Evolutionary conservation across 2,797 vertebrate species (phyloP).

Genomic region (Karalla daura): DNA sequence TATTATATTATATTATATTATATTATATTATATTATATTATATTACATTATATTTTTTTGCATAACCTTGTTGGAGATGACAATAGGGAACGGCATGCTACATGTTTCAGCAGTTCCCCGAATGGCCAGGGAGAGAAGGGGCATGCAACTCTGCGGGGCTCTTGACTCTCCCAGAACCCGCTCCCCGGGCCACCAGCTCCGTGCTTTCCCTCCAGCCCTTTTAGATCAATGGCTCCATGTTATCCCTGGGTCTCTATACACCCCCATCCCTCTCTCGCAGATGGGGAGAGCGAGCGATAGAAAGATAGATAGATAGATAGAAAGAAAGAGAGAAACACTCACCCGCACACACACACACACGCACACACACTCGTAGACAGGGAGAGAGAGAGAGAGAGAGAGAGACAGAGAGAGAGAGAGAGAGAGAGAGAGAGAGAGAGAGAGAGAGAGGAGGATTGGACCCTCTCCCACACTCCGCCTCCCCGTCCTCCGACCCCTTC

Average conservation of each 20-base stretch:
- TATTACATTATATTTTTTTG: not conserved
- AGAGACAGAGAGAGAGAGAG: slow-evolving; percentile 34
- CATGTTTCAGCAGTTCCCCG: slow-evolving; percentile 9
- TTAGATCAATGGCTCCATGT: slow-evolving; percentile 59
- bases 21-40: too few species aligned
- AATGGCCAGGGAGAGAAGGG: slow-evolving; percentile 68
- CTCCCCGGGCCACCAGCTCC: slow-evolving; percentile 26
- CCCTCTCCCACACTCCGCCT: slow-evolving; percentile 15
- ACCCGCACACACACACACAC: not conserved
- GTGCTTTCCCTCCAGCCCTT: slow-evolving; percentile 58
- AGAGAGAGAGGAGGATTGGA: slow-evolving; percentile 4
- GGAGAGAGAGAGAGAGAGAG: slow-evolving; percentile 23
- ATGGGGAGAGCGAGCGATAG: slow-evolving; percentile 29
- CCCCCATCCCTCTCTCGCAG: slow-evolving; percentile 39
- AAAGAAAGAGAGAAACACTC: slow-evolving; percentile 8
- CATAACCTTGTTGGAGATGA: not conserved
- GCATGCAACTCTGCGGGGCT: slow-evolving; percentile 45
- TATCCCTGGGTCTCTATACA: slow-evolving; percentile 28
- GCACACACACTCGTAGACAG: too few species aligned
- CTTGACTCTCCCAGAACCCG: not conserved
- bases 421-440: slow-evolving; percentile 29
- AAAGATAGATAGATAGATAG: slow-evolving; percentile 41
- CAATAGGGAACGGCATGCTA: not conserved
- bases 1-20: too few species aligned
- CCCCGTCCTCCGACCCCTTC: slow-evolving; percentile 40